phyloP scores from a whole-genome alignment of 1,140 invertebrate genomes.

The Solenopsis invicta region DNA sequence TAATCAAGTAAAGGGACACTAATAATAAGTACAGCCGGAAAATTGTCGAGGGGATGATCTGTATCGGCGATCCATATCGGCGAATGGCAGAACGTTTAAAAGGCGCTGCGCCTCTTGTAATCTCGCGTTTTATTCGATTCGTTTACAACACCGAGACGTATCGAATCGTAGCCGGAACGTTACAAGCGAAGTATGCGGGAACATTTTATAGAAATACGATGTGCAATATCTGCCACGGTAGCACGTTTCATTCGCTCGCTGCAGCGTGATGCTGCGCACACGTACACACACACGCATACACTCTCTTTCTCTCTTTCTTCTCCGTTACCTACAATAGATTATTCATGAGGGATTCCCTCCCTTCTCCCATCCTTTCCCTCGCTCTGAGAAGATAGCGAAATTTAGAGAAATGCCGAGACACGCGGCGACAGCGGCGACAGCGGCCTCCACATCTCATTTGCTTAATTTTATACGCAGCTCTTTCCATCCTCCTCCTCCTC shows the following conservation, averaged over 20 bases:
- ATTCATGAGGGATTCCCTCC: slow-evolving; percentile 64
- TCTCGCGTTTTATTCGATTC: slow-evolving; percentile 51
- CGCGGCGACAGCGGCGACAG: slow-evolving; percentile 25
- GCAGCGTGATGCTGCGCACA: slow-evolving; percentile 23
- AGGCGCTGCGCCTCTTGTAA: slow-evolving; percentile 25
- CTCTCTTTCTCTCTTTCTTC: background rate
- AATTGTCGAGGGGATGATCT: background rate
- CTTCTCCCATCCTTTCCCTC: background rate
- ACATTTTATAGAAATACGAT: slow-evolving; percentile 46
- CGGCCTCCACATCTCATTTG: slow-evolving; percentile 42
- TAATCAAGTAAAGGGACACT: background rate
- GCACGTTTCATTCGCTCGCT: slow-evolving; percentile 43
- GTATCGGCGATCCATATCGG: background rate
- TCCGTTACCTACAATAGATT: slow-evolving; percentile 49
- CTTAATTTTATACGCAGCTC: slow-evolving; percentile 45
- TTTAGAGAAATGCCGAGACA: slow-evolving; percentile 32
- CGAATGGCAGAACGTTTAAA: background rate
- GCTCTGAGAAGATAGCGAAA: slow-evolving; percentile 4
- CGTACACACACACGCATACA: background rate
- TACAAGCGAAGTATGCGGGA: slow-evolving; percentile 26
- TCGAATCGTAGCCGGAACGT: slow-evolving; percentile 26
- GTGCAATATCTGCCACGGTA: slow-evolving; percentile 53
- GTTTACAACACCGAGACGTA: slow-evolving; percentile 21
- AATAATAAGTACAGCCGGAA: slow-evolving; percentile 7
- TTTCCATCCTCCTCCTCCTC: no score